Conservation (phyloP, 2,888 invertebrate genomes). For the Melanophora roralis region DNA sequence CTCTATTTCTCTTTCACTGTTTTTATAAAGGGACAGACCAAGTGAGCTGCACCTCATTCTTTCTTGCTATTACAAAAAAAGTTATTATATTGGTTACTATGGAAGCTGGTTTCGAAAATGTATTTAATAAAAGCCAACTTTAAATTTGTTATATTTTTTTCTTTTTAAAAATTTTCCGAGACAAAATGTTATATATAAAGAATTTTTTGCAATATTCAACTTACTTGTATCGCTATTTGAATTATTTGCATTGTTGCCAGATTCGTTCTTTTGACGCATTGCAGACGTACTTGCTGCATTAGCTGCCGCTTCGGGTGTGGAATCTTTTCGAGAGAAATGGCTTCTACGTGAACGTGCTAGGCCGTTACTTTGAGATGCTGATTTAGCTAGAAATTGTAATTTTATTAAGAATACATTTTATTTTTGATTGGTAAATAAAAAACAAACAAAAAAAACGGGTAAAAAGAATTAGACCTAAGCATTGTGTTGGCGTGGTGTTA, state of each 20-base stretch:
- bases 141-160: no score
- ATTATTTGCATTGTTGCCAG: slow-evolving; percentile 60
- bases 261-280: slow-evolving; percentile 65
- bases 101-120: no score
- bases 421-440: neutral
- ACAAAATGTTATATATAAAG: no score
- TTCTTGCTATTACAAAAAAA: no score
- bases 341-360: slow-evolving; percentile 76
- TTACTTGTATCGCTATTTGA: slow-evolving; percentile 66
- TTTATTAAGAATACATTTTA: neutral
- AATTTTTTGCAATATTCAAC: slow-evolving; percentile 47
- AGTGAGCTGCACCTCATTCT: no score
- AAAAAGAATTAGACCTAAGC: no score
- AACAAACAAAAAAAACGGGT: neutral
- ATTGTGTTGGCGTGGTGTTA: no score
- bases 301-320: slow-evolving; percentile 72
- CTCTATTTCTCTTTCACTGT: no score
- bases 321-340: slow-evolving; percentile 77
- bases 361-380: slow-evolving; percentile 70
- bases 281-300: slow-evolving; percentile 59
- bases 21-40: no score
- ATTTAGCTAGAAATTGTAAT: slow-evolving; percentile 57
- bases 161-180: no score
- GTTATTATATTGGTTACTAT: no score
- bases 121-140: no score